Base-by-base conservation (phyloP, 1,140 invertebrate species). In the Helicoverpa armigera region DNA sequence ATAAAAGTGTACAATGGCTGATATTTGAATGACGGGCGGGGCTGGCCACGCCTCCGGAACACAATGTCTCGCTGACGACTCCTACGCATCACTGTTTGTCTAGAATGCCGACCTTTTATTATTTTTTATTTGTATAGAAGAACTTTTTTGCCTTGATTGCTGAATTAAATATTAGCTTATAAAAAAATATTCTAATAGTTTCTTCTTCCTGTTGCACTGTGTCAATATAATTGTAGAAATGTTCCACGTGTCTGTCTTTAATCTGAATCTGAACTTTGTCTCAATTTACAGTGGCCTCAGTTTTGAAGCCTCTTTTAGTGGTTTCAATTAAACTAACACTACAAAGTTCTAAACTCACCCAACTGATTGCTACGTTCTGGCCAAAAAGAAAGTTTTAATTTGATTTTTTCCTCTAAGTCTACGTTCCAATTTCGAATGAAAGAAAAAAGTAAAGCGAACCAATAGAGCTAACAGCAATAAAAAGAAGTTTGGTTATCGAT, bases 1-100 rank as follows among this genome's bases (percentile, higher is more conserved):
- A 85, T 85, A 83, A 85, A 80, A 63, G 50, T 83, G 16, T 54
- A 77, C 73, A 80, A 82, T 82, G 69, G 73, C 14, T 72, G 79
- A 35, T 74, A 78, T 51, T 84, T 82, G 78, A 80, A 85, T 78
- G 51, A 56, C 63, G 67, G 82, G 84, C 76, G 84, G 60, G 76
- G 63, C 58, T 16, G 53, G 53, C 70, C 77, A 76, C 84, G 82
- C 84, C 84, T 60, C 51, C 56, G 29, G 23, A n/a, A 16, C 51
- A 82, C 84, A 82, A 80, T 83, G 51, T 31, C 14, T 65, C 53
- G 29, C 14, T 14, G 69, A 7, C 53, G 53, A 72, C 79, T 79
- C 84, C 84, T 58, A 85, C 84, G 80, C 80, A 80, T 2, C 51
- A 7, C 11, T 60, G 35, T 72, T 4, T 72, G 53, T 12, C 50